Percentiles rank a stretch among this genome's conserved stretches.
Evolutionary conservation across 2,797 vertebrate genomes (phyloP).

Genomic region (Acipenser transmontanus): DNA sequence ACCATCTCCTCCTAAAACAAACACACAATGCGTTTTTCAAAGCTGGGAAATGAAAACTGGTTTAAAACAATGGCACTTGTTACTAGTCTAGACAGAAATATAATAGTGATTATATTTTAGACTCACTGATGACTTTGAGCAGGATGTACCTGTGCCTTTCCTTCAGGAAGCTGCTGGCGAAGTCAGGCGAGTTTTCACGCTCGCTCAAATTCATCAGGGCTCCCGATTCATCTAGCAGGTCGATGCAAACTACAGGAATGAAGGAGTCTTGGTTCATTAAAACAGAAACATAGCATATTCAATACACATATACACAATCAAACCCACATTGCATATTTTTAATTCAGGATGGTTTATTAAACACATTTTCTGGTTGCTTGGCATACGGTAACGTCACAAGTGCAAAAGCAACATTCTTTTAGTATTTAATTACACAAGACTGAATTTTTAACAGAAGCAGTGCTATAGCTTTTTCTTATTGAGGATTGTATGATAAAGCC

Average conservation of each 20-base stretch:
- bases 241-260: slow-evolving; percentile 41
- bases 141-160: slow-evolving; percentile 50
- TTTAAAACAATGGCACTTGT: neutral
- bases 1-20: slow-evolving; percentile 33
- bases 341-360: too few species aligned
- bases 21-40: neutral
- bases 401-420: too few species aligned
- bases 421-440: too few species aligned
- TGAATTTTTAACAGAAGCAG: too few species aligned
- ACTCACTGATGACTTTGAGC: slow-evolving; percentile 48
- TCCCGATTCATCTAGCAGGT: slow-evolving; percentile 50
- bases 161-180: slow-evolving; percentile 41
- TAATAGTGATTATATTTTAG: neutral
- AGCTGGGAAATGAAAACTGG: slow-evolving; percentile 2
- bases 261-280: too few species aligned
- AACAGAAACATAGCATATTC: too few species aligned
- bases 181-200: slow-evolving; percentile 38
- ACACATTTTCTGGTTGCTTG: too few species aligned
- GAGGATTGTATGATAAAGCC: too few species aligned
- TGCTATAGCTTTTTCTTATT: too few species aligned
- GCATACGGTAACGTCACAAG: too few species aligned
- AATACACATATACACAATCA: too few species aligned
- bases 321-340: too few species aligned
- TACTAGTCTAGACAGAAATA: neutral
- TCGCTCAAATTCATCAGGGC: slow-evolving; percentile 44